Percentiles rank a stretch among this genome's conserved stretches.
phyloP scores from a whole-genome alignment of 2,797 vertebrate genomes.

The Podargus strigoides region DNA sequence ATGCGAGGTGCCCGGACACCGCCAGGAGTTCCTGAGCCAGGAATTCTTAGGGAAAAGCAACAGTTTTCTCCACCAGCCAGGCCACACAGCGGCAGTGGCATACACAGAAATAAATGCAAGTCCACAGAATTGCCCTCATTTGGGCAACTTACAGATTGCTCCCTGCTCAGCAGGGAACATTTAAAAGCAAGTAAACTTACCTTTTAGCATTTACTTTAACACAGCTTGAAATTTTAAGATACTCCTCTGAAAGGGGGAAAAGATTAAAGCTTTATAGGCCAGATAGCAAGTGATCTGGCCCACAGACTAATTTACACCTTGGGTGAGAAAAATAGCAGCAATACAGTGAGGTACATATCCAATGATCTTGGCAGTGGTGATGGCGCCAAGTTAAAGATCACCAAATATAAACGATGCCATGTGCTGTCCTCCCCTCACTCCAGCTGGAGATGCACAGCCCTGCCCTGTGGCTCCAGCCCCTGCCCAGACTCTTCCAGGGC shows the following conservation, averaged over 20 bases:
- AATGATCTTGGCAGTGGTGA: background rate
- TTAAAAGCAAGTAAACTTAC: background rate
- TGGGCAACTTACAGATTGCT: background rate
- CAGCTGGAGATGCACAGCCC: background rate
- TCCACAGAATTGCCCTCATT: background rate
- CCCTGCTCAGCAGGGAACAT: background rate
- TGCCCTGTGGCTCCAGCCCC: background rate
- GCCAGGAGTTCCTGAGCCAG: too few species aligned
- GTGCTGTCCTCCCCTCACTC: background rate
- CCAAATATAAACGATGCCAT: too few species aligned
- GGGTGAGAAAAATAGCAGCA: background rate
- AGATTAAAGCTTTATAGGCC: background rate
- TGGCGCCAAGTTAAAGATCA: background rate
- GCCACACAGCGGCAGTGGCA: too few species aligned
- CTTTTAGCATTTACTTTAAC: background rate
- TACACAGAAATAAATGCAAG: background rate
- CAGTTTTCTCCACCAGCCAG: too few species aligned
- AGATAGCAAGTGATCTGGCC: background rate
- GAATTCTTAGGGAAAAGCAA: too few species aligned
- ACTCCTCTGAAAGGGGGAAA: background rate
- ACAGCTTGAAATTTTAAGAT: background rate
- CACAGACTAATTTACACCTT: background rate
- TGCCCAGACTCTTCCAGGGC: background rate
- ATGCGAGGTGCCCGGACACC: too few species aligned
- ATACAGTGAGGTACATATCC: fast-evolving